Evolutionary conservation across 2,888 invertebrate genomes (phyloP).

Genomic region (Apotomis turbidana): DNA sequence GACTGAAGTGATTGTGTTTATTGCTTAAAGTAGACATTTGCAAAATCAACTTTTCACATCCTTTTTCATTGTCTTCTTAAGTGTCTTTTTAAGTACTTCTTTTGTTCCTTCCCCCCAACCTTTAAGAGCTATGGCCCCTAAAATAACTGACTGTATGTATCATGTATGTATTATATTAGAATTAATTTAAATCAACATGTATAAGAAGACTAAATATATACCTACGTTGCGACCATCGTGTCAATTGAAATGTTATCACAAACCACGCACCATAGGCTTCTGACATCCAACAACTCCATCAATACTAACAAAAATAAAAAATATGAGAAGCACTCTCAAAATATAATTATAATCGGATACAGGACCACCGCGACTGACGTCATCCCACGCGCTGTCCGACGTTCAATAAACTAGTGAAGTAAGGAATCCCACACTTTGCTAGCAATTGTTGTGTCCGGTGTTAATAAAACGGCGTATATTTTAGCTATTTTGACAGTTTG

Average conservation of each 20-base stretch:
- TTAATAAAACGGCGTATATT: conserved; percentile 82
- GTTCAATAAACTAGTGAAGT: conserved; percentile 75
- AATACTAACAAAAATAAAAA: conserved; percentile 13
- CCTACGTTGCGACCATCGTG: not conserved
- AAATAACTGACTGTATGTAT: too few species aligned
- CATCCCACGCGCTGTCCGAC: conserved; percentile 67
- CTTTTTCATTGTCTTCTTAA: too few species aligned
- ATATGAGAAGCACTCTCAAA: conserved; percentile 30
- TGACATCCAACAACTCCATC: conserved; percentile 11
- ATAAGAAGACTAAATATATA: too few species aligned
- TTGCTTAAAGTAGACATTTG: too few species aligned
- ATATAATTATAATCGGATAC: conserved; percentile 42
- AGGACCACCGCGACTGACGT: conserved; percentile 39
- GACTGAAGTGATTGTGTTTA: too few species aligned
- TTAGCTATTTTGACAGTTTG: conserved; percentile 82
- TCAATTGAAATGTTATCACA: conserved; percentile 3
- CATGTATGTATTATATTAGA: too few species aligned
- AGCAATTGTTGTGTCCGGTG: conserved; percentile 77
- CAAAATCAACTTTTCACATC: too few species aligned
- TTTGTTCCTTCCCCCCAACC: too few species aligned
- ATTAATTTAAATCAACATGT: too few species aligned
- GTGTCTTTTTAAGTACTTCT: too few species aligned
- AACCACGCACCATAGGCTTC: conserved; percentile 10
- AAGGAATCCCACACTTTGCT: conserved; percentile 79
- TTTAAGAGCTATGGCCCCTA: too few species aligned